A percentile compares a stretch with the other conserved stretches of the same genome.
Conservation (phyloP, 2,113 vertebrate genomes). For the Lepisosteus osseus region DNA sequence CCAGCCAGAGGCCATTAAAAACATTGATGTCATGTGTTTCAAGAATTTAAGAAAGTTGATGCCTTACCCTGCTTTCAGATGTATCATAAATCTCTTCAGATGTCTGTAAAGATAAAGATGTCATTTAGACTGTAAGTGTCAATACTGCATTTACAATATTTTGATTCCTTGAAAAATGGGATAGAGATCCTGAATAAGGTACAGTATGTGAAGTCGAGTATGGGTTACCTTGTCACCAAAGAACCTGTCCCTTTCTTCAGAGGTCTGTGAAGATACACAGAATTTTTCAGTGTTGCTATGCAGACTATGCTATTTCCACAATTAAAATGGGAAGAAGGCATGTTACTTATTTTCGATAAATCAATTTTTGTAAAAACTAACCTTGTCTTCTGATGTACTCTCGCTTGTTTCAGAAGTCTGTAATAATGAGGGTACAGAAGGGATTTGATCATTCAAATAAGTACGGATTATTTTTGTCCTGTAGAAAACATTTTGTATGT, state of each 20-base stretch:
- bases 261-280: background rate
- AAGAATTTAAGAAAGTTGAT: background rate
- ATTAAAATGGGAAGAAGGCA: background rate
- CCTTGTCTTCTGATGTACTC: constrained; percentile 1
- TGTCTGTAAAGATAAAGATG: constrained; percentile 7
- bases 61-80: constrained; percentile 15
- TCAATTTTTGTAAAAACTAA: background rate
- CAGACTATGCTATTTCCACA: background rate
- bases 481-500: too few species aligned
- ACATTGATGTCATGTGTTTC: too few species aligned
- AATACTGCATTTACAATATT: too few species aligned
- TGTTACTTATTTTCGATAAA: too few species aligned
- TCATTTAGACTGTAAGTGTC: too few species aligned
- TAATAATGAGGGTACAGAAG: background rate
- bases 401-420: background rate
- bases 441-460: too few species aligned
- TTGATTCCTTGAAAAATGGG: too few species aligned
- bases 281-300: background rate
- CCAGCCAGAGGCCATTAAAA: too few species aligned
- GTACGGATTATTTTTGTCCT: too few species aligned
- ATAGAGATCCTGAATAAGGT: too few species aligned
- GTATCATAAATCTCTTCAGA: constrained; percentile 16
- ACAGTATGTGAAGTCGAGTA: too few species aligned
- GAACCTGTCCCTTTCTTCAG: background rate
- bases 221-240: background rate